A percentile compares a stretch with the other conserved stretches of the same genome.
phyloP scores from a whole-genome alignment of 2,797 vertebrate genomes.

The Iguana delicatissima region DNA sequence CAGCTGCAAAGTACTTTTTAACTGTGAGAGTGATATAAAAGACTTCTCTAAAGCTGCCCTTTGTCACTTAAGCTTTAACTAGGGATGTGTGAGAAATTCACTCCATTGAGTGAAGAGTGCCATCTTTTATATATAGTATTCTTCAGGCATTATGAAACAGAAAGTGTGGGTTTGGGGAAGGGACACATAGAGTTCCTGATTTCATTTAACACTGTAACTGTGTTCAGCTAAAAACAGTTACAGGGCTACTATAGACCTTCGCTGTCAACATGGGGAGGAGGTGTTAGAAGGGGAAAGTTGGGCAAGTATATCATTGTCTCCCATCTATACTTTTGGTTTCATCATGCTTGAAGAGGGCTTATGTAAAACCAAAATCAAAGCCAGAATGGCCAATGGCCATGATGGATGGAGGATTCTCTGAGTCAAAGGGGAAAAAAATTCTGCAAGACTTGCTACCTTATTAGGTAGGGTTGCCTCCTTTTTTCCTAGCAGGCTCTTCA shows the following conservation, averaged over 20 bases:
- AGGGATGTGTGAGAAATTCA: background rate
- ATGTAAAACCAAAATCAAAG: background rate
- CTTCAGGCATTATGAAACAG: background rate
- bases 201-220: background rate
- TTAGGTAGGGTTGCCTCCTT: too few species aligned
- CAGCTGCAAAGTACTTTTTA: background rate
- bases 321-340: background rate
- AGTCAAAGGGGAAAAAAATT: too few species aligned
- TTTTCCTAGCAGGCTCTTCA: too few species aligned
- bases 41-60: too few species aligned
- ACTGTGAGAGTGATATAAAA: too few species aligned
- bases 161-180: background rate
- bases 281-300: background rate
- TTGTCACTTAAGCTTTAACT: background rate
- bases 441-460: too few species aligned
- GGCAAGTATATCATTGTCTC: background rate
- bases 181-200: background rate
- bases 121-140: background rate
- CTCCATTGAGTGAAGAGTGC: too few species aligned
- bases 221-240: background rate
- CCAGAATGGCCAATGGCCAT: background rate
- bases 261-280: background rate
- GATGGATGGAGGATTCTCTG: too few species aligned
- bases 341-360: background rate
- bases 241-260: background rate